Evolutionary conservation across 2,888 invertebrate genomes (phyloP), one percentile per base, ranked within the genome.

Genomic region (Lottia gigantea): DNA sequence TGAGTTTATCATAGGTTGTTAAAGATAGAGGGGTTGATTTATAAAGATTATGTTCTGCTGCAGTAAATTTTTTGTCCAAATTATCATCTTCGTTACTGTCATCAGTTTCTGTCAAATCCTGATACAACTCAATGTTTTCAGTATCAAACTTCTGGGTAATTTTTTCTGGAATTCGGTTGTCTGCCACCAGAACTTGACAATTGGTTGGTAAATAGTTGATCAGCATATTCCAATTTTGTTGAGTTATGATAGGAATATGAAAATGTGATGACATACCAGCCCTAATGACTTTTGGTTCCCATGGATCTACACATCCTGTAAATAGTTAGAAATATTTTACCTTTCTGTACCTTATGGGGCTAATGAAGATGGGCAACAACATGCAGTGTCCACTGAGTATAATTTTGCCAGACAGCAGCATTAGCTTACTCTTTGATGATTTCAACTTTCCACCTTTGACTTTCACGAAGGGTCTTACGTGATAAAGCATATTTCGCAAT

Each of bases 191-290:
- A 40, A 83, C 76, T 19, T 71, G 68, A 46, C 92, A 70, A 64
- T 91, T 82, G 23, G 90, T 86, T 2, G 91, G 84, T 12, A 93
- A 85, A 65, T 89, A 82, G 49, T 89, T 87, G 11, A 88, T 78
- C 45, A 95, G 90, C 0, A 92, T 89, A 4, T 91, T 86, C 95
- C 95, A 95, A 0, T 90, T 90, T 65, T 93, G 83, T 72, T 92
- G 91, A 71, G 90, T 90, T n/a, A 90, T 84, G 71, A 96, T 92
- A 16, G 93, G 92, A 12, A 95, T 82, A 68, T 92, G 91, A 85
- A 96, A 97, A 86, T 97, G 96, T 4, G 94, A 94, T 0, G 97
- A 97, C 74, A 93, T 92, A 7, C 93, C 95, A 78, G 94, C 92
- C 80, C 96, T 91, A 46, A 97, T 88, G 0, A 96, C 95, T 90